Conservation (phyloP, 2,797 vertebrate species). For the Manis javanica region DNA sequence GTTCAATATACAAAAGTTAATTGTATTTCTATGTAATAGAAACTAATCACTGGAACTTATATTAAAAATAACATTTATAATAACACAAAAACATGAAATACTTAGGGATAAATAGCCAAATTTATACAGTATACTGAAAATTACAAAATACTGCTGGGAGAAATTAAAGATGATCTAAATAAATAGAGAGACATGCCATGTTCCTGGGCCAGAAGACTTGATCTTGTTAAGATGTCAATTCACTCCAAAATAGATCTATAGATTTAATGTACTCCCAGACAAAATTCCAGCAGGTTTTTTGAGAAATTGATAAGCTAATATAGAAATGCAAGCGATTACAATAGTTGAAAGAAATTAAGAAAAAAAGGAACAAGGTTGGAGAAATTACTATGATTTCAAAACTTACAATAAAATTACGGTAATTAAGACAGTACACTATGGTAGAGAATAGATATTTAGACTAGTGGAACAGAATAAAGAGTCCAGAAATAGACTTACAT, state of each 20-base stretch:
- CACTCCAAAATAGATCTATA: neutral
- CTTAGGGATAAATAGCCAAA: neutral
- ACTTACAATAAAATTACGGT: neutral
- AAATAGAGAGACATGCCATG: neutral
- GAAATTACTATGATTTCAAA: conserved; percentile 22
- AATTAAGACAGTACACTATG: neutral
- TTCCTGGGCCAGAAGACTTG: neutral
- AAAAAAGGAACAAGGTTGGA: neutral
- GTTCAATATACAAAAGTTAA: neutral
- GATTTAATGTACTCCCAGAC: neutral
- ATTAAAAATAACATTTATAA: conserved; percentile 30
- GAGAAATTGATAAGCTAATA: neutral
- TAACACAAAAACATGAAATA: neutral
- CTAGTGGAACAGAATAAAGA: neutral
- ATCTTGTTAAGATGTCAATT: neutral
- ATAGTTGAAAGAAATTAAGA: neutral
- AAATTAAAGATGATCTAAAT: neutral
- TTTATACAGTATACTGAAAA: neutral
- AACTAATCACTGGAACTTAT: conserved; percentile 10
- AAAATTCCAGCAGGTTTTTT: neutral
- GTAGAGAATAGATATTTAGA: neutral
- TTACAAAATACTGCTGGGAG: neutral
- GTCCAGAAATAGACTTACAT: neutral
- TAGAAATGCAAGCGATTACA: neutral
- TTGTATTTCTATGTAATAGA: conserved; percentile 16